Base-by-base conservation (phyloP, 1,140 invertebrate genomes). In the Cylas formicarius region DNA sequence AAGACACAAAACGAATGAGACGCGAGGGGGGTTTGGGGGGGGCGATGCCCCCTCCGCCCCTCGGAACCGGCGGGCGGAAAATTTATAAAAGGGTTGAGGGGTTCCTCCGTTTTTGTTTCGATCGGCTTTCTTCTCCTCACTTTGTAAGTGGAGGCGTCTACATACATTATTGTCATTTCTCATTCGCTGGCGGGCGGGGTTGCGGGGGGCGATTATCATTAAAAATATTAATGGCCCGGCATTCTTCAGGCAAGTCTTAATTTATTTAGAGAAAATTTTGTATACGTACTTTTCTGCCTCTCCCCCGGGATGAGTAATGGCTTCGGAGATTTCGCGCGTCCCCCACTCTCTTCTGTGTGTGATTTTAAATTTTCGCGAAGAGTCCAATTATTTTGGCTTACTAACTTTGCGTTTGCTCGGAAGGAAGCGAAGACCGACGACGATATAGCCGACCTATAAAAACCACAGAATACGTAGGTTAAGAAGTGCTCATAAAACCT, bases 111-210 rank as follows among this genome's bases (percentile, higher is more conserved):
- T 57, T 57, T 52, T 57, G 53, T 57, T 55, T 44, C 48, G 51
- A 50, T 53, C 47, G 46, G 54, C 48, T 43, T 44, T 48, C 56
- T 43, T 53, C 53, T 53, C 50, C 46, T 51, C 50, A 50, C 40
- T 46, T 48, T 45, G 34, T 41, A 54, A 57, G 50, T 52, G 44
- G 41, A 57, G 48, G 53, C 53, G 52, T 61, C 58, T 58, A 61
- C 60, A 62, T 62, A 62, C 55, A 62, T 62, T 62, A 62, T 62
- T 62, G 58, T 62, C 60, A 62, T 59, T 62, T 57, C 56, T 59
- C 56, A 61, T 58, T 61, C 56, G n/a, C n/a, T n/a, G n/a, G n/a
- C n/a, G n/a, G n/a, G n/a, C n/a, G n/a, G n/a, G n/a, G n/a, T n/a
- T n/a, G n/a, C n/a, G n/a, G n/a, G 48, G 39, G 44, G 50, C 57